A percentile compares a stretch with the other conserved stretches of the same genome.
These are phyloP conservation scores for Actenoides hombroni DNA, from an alignment of 2,113 vertebrate species.

Conservation along the genomic window DNA sequence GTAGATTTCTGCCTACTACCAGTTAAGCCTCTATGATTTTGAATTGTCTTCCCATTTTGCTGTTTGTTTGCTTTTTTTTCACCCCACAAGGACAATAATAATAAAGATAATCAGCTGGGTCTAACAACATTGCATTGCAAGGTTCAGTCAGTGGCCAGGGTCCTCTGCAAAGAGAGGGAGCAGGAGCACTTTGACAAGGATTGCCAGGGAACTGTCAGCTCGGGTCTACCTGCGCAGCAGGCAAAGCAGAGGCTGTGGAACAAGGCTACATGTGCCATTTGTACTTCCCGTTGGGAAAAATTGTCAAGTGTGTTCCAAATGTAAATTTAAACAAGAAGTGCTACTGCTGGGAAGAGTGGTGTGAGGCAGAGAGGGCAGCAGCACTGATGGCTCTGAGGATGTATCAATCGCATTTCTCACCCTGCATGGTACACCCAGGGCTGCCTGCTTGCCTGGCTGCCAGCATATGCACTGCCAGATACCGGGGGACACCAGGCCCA, in stretches of 20 bases:
- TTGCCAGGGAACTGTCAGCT: not conserved
- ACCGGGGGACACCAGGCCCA: fast-evolving
- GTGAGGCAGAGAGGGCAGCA: not conserved
- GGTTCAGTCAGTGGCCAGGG: not conserved
- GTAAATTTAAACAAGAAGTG: constrained; percentile 35
- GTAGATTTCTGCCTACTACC: not conserved
- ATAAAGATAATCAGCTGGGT: not conserved
- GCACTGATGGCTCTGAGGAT: not conserved
- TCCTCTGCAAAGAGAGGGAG: not conserved
- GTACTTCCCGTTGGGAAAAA: not conserved
- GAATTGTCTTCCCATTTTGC: not conserved
- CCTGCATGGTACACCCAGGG: not conserved
- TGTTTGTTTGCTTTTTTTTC: not conserved
- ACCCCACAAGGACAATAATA: not conserved
- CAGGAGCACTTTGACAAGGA: not conserved
- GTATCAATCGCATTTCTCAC: not conserved
- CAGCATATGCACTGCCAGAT: not conserved
- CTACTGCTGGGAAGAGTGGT: not conserved
- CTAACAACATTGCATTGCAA: not conserved
- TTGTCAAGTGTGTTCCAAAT: not conserved
- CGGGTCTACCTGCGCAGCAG: not conserved
- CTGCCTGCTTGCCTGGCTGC: not conserved
- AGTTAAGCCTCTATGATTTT: not conserved
- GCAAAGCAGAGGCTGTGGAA: not conserved
- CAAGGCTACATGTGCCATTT: not conserved